phyloP scores from a whole-genome alignment of 2,888 invertebrate genomes.

The Onthophagus sagittarius region DNA sequence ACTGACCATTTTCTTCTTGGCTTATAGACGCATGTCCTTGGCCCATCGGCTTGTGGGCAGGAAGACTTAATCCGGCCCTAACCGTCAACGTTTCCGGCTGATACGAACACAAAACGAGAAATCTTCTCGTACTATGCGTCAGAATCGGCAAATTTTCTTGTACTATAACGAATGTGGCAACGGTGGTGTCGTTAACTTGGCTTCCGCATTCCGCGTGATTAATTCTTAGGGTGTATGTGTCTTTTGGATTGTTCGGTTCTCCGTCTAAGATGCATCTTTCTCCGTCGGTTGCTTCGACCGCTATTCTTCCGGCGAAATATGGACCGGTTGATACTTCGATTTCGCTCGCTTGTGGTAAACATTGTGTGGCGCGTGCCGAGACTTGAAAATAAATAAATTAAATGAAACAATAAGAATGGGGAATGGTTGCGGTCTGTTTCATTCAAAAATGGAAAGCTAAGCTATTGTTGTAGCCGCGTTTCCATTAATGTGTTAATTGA shows the following conservation, averaged over 20 bases:
- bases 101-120: conserved; percentile 76
- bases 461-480: neutral
- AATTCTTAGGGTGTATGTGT: conserved; percentile 69
- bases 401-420: neutral
- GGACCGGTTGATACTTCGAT: conserved; percentile 82
- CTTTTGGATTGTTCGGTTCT: conserved; percentile 66
- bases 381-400: conserved; percentile 51
- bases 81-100: conserved; percentile 80
- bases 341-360: conserved; percentile 75
- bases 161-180: conserved; percentile 77
- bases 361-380: conserved; percentile 76
- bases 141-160: conserved; percentile 80
- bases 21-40: conserved; percentile 44
- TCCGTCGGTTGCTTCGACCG: conserved; percentile 68
- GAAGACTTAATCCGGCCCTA: conserved; percentile 71
- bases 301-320: conserved; percentile 73
- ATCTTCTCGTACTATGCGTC: conserved; percentile 70
- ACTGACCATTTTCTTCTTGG: conserved; percentile 37
- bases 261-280: conserved; percentile 72
- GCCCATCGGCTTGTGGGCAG: conserved; percentile 47
- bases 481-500: neutral
- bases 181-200: conserved; percentile 71
- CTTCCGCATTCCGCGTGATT: conserved; percentile 71
- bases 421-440: neutral
- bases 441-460: neutral